Evolutionary conservation across 1,140 invertebrate species (phyloP), one percentile per base, ranked within the genome.

Genomic region (Drosophila lacteicornis): DNA sequence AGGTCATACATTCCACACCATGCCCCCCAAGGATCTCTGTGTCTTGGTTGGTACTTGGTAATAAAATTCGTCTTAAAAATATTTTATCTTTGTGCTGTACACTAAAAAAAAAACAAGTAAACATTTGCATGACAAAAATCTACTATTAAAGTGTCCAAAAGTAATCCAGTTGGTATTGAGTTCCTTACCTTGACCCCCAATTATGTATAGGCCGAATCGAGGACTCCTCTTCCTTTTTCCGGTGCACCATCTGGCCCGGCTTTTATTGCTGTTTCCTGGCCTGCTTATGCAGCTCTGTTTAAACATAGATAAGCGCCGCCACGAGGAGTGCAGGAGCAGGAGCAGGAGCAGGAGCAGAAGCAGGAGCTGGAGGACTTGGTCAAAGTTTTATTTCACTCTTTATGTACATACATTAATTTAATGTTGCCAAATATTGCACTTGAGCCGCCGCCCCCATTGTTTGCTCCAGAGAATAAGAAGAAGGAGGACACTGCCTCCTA

Each of bases 391-490:
- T 81, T 81, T 62, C 58, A 12, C 57, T 73, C 61, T 76, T 84
- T 84, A 84, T 65, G 77, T 80, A 67, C 77, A 59, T 66, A 85
- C 82, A 85, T 84, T 78, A 85, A 84, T 78, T 85, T 84, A 65
- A 80, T 84, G 63, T 74, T 65, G 58, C 61, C 75, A 81, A 82
- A 81, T 73, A 78, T 82, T 81, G 75, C 57, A 59, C 53, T 76
- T 65, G 60, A 56, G 71, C 46, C 3, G 2, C 25, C 3, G 12
- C 9, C 15, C 13, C 38, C 57, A 53, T 70, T 69, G 66, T 71
- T 40, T 49, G 40, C 50, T 1, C 8, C 22, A 19, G 4, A 19
- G 46, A 9, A 13, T n/a, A 22, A 42, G 22, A 38, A 15, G 15
- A 27, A 27, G 45, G 15, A 36, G 43, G 15, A 11, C 6, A 4